Evolutionary conservation across 2,113 vertebrate species (phyloP).

Genomic region (Heterochromis multidens): DNA sequence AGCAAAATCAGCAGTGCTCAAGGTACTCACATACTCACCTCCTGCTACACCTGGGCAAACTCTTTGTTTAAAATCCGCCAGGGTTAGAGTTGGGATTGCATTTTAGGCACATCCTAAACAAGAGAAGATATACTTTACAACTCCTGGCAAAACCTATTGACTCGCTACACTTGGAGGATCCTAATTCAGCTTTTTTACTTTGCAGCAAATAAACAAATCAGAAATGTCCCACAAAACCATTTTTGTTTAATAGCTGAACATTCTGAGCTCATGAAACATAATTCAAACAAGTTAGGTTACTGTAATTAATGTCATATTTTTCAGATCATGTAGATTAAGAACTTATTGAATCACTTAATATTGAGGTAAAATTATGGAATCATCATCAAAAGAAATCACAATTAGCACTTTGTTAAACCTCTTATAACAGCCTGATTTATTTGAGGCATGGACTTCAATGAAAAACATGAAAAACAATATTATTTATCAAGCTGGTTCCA

Average conservation of each 20-base stretch:
- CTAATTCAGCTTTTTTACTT: not conserved
- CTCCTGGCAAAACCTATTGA: not conserved
- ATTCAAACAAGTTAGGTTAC: not conserved
- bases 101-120: not conserved
- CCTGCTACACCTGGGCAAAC: not conserved
- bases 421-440: no score
- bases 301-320: not conserved
- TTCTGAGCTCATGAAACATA: not conserved
- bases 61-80: not conserved
- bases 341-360: no score
- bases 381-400: no score
- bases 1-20: constrained; percentile 56
- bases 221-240: not conserved
- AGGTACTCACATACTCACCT: constrained; percentile 25
- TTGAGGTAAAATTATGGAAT: no score
- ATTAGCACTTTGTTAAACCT: no score
- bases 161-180: not conserved
- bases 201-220: not conserved
- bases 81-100: not conserved
- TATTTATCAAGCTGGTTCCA: not conserved
- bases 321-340: not conserved
- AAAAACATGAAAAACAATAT: not conserved
- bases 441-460: no score
- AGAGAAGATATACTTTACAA: accelerated
- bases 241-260: not conserved